Evolutionary conservation across 1,140 invertebrate genomes (phyloP).

Genomic region (Zaprionus gabonicus): DNA sequence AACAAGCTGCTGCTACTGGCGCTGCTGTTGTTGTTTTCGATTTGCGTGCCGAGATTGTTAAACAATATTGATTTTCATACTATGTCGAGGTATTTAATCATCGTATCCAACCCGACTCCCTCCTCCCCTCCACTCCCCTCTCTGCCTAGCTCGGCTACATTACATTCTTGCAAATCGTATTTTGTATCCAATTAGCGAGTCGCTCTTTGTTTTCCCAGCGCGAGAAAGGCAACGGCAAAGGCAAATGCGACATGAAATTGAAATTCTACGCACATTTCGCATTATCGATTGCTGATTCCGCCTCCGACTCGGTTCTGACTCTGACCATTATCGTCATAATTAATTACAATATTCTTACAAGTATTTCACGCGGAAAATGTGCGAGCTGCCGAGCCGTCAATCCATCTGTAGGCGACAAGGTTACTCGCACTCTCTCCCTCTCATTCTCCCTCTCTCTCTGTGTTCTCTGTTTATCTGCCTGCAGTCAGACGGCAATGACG

Average conservation of each 20-base stretch:
- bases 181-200: conserved; percentile 66
- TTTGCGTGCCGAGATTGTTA: conserved; percentile 71
- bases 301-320: background rate
- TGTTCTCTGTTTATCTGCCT: background rate
- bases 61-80: conserved; percentile 69
- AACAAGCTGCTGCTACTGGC: conserved; percentile 62
- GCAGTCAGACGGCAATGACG: conserved; percentile 1
- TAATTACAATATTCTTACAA: conserved; percentile 39
- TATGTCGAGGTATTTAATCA: conserved; percentile 63
- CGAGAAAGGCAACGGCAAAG: background rate
- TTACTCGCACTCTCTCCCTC: conserved; percentile 3
- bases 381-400: conserved; percentile 31
- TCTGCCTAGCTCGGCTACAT: background rate
- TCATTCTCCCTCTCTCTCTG: background rate
- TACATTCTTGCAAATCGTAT: conserved; percentile 42
- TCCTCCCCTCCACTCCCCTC: background rate
- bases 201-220: conserved; percentile 38
- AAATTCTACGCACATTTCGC: conserved; percentile 52
- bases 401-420: conserved; percentile 13
- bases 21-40: conserved; percentile 19
- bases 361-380: conserved; percentile 45
- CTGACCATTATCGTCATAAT: conserved; percentile 50
- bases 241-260: conserved; percentile 3
- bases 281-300: conserved; percentile 22
- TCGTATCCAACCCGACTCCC: conserved; percentile 7